Evolutionary conservation across 2,888 invertebrate genomes (phyloP), one percentile per base, ranked within the genome.

Genomic region (Cremastinae sp.): DNA sequence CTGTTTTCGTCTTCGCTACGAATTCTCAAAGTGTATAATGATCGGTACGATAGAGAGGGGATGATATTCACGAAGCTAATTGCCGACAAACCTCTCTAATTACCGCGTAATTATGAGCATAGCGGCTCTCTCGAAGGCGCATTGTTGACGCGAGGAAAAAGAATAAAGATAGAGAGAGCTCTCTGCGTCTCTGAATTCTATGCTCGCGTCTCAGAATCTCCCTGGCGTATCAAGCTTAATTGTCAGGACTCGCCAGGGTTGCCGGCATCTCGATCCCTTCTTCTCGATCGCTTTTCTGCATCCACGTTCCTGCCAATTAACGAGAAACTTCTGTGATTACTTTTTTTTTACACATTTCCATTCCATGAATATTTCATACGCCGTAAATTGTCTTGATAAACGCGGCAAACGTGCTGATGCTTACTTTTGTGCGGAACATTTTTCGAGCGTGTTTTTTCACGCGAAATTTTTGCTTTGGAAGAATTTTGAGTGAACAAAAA

Each of bases 81-180:
- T 87, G 84, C 84, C 84, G 84, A 84, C 84, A 87, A 87, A 85
- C 85, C 81, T 83, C 81, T 83, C 84, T 86, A 89, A 89, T 86
- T 88, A 87, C 83, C 81, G 83, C 80, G 82, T 85, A 86, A 88
- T 88, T 86, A 86, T 84, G 81, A 83, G 79, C 81, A 28, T 28
- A 80, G 79, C 80, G 56, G 76, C 78, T 69, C 64, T 39, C 47
- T 49, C 28, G 28, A 66, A 39, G 35, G 20, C 43, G 37, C 20
- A 64, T 70, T 53, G 70, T 55, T 53, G 70, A 55, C 62, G 37
- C n/a, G 45, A 70, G 66, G 20, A 69, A 35, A 53, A 41, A 61
- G 14, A 18, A 22, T 8, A 20, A 51, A 35, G 41, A 7, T 16
- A 16, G 43, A 14, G 28, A 20, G 22, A 64, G 51, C 53, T 47